Base-by-base conservation (phyloP, 2,113 vertebrate genomes). In the Hemibagrus wyckioides region DNA sequence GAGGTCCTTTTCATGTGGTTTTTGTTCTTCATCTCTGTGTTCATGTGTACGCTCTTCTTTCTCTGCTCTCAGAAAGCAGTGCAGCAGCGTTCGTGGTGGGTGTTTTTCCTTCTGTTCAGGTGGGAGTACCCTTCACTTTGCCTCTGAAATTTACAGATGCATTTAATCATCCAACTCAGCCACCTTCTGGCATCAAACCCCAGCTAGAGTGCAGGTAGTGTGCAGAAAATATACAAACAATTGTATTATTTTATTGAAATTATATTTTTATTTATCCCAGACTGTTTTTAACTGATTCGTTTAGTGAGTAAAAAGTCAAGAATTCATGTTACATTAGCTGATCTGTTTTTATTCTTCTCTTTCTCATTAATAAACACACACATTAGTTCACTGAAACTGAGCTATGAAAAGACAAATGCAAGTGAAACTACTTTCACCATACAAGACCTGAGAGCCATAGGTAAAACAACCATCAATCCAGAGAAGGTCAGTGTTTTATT, bases 91-190 rank as follows among this genome's bases (percentile, higher is more conserved):
- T 99, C 89, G 89, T 77, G 0, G 86, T 96, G 9, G 92, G 92
- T 36, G 13, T 87, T 0, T 69, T 89, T 93, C 93, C 92, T 95
- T 59, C 92, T 90, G 91, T 96, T 91, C 93, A 89, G 1, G 92
- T 99, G 75, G 97, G 97, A 73, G 90, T 95, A 21, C 97, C 95
- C 14, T 98, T 99, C 89, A 90, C 76, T 91, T 96, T 99, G 87
- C 94, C 96, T 82, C 91, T 99, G 92, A 92, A 95, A 65, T 84
- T 99, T 36, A 94, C 94, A 79, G 98, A 99, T 94, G 93, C 91
- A 82, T 97, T 96, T 93, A 94, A 95, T 65, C 95, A 99, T 89
- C 23, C 93, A 2, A 94, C 94, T 6, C 80, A 77, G 57, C 91
- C 96, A 11, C 89, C 94, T 48, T 39, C 88, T 83, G 89, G 92